Evolutionary conservation across 2,797 vertebrate genomes (phyloP).

Genomic region (Podarcis siculus): DNA sequence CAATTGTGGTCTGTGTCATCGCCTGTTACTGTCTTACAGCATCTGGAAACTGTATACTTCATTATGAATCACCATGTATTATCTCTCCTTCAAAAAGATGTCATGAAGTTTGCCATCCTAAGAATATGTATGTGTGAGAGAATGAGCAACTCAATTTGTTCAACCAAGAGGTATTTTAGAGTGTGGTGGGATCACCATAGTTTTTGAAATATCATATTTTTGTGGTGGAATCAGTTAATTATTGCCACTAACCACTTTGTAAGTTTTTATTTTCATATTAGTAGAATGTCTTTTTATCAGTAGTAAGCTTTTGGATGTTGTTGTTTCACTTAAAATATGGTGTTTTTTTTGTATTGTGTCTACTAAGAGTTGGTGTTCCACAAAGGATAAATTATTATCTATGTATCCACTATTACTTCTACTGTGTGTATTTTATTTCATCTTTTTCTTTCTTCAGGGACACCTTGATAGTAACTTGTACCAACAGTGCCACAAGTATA

Average conservation of each 20-base stretch:
- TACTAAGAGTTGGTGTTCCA: background rate
- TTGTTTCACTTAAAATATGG: background rate
- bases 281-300: background rate
- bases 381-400: background rate
- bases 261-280: background rate
- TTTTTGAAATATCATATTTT: background rate
- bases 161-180: background rate
- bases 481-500: slow-evolving; percentile 98
- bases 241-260: background rate
- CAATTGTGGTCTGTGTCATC: no score
- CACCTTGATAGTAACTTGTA: slow-evolving; percentile 94
- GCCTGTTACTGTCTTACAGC: no score
- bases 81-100: background rate
- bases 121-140: background rate
- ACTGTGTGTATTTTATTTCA: background rate
- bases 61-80: no score
- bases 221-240: background rate
- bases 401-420: background rate
- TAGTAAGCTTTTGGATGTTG: no score
- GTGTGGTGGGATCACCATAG: background rate
- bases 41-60: no score
- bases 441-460: slow-evolving; percentile 80
- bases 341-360: background rate
- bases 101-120: background rate
- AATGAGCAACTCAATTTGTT: background rate